Evolutionary conservation across 2,888 invertebrate genomes (phyloP).

Genomic region (Hypomecis atomaria): DNA sequence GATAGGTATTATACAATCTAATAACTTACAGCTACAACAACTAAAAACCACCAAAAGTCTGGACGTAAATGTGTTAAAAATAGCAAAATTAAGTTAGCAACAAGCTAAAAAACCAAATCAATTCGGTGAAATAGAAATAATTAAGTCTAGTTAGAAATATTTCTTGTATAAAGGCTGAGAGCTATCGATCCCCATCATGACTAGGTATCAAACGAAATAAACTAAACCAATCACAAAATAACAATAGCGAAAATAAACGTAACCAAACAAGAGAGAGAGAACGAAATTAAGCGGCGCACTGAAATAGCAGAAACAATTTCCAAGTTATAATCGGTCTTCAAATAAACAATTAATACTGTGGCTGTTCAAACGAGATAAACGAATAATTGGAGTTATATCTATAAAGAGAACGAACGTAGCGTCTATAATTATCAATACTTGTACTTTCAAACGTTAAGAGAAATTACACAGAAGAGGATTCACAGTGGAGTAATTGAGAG

Average conservation of each 20-base stretch:
- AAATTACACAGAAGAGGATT: conserved; percentile 12
- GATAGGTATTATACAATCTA: too few species aligned
- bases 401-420: conserved; percentile 15
- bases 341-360: conserved; percentile 42
- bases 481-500: background rate
- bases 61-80: too few species aligned
- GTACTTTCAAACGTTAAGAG: conserved; percentile 1
- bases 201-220: background rate
- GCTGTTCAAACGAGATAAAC: conserved; percentile 41
- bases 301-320: conserved; percentile 39
- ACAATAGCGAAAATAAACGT: conserved; percentile 22
- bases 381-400: conserved; percentile 35
- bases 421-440: background rate
- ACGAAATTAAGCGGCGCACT: conserved; percentile 24
- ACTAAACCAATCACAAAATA: conserved; percentile 19
- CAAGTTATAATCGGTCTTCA: conserved; percentile 40
- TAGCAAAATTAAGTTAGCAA: too few species aligned
- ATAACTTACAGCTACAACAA: too few species aligned
- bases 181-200: too few species aligned
- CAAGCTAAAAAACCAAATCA: too few species aligned
- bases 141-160: too few species aligned
- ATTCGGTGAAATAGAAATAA: background rate
- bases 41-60: too few species aligned
- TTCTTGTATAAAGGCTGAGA: too few species aligned
- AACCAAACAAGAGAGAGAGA: conserved; percentile 30